Percentiles rank a stretch among this genome's conserved stretches.
phyloP scores from a whole-genome alignment of 2,888 invertebrate species.

The Stenodera caucasica region DNA sequence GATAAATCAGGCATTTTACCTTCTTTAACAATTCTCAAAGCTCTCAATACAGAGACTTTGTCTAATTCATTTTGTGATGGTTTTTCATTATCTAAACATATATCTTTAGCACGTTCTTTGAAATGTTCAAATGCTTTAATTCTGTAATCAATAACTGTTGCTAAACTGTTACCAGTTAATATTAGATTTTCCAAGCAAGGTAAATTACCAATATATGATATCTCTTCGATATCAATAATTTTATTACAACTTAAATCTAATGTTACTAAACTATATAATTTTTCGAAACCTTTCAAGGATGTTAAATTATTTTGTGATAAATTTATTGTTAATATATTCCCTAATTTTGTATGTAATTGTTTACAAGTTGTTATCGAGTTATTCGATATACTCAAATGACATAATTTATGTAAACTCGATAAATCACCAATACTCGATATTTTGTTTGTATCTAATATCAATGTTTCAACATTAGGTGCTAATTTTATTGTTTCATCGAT shows the following conservation, averaged over 20 bases:
- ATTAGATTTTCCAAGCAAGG: slow-evolving; percentile 87
- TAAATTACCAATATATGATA: slow-evolving; percentile 75
- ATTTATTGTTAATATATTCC: slow-evolving; percentile 84
- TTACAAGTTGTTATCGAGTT: slow-evolving; percentile 74
- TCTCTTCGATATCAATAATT: slow-evolving; percentile 78
- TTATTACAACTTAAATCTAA: slow-evolving; percentile 86
- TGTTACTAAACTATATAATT: slow-evolving; percentile 82
- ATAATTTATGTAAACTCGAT: slow-evolving; percentile 75
- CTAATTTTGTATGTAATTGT: slow-evolving; percentile 81
- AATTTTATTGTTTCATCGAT: slow-evolving; percentile 82
- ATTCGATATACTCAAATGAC: slow-evolving; percentile 75
- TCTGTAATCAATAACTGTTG: slow-evolving; percentile 84
- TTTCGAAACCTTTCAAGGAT: slow-evolving; percentile 72
- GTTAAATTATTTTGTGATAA: slow-evolving; percentile 82
- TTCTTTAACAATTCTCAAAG: slow-evolving; percentile 73
- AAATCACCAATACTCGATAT: slow-evolving; percentile 75
- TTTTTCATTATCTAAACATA: slow-evolving; percentile 85
- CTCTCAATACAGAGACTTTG: slow-evolving; percentile 87
- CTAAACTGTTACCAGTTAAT: slow-evolving; percentile 87
- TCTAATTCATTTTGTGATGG: slow-evolving; percentile 88
- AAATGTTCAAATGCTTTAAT: slow-evolving; percentile 88
- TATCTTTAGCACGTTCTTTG: slow-evolving; percentile 77
- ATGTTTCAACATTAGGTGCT: slow-evolving; percentile 69
- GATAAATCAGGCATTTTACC: slow-evolving; percentile 41
- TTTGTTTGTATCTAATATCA: slow-evolving; percentile 78